Evolutionary conservation across 92 coral and sea anemone species (phyloP).

Genomic region (Desmophyllum pertusum): DNA sequence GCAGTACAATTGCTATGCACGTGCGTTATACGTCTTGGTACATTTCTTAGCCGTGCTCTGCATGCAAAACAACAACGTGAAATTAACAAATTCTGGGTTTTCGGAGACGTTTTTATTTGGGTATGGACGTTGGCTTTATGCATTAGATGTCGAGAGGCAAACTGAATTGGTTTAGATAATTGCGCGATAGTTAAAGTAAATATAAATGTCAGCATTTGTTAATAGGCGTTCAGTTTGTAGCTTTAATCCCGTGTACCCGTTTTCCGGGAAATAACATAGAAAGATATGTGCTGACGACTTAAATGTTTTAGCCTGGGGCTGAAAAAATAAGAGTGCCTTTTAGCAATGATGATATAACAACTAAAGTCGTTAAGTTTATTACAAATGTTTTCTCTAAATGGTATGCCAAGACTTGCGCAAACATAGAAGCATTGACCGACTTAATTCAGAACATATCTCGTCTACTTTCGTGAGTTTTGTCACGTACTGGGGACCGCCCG

Average conservation of each 20-base stretch:
- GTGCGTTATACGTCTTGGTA: background rate
- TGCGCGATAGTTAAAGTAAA: background rate
- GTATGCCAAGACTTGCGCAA: conserved; percentile 12
- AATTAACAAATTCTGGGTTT: background rate
- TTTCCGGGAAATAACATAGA: background rate
- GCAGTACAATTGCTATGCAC: background rate
- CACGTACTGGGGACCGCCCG: conserved; percentile 5
- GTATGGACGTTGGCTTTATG: background rate
- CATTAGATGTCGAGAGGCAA: background rate
- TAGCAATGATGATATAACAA: background rate
- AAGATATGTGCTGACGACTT: background rate
- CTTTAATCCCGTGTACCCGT: no score
- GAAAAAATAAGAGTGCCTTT: background rate
- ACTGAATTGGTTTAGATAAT: background rate
- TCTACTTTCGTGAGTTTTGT: conserved; percentile 8
- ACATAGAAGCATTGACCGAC: background rate
- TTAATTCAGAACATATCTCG: background rate
- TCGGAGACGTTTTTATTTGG: background rate
- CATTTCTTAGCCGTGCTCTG: background rate
- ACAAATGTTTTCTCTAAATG: background rate
- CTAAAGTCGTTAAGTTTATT: background rate
- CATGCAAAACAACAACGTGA: background rate
- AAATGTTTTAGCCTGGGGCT: background rate
- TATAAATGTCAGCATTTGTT: no score
- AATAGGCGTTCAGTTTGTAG: no score